Base-by-base conservation (phyloP, 2,797 vertebrate species). In the Sparidentex hasta region DNA sequence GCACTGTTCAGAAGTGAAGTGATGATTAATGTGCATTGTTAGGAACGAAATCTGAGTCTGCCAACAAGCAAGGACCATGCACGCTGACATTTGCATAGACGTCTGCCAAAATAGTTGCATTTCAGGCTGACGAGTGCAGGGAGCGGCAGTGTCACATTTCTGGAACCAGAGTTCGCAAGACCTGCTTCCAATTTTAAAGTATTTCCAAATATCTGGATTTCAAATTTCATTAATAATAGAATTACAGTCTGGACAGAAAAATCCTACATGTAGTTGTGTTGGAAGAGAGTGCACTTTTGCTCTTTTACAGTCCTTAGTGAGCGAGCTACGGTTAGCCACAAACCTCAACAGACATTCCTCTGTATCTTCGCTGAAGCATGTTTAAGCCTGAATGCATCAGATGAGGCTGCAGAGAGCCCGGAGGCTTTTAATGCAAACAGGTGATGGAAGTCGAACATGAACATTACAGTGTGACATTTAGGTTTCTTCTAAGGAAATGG, bases 311-410 rank as follows among this genome's bases (percentile, higher is more conserved):
- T 29, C 55, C 7, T 3, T 13, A 3, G 16, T 29, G 59, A 72
- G 25, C 18, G 59, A 72, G 25, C 18, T 43, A 47, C 52, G 71
- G 20, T 48, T 18, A 41, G 64, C 8, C 23, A n/a, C 20, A 76
- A 52, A 70, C 8, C 47, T 50, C 23, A 33, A 12, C 16, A 77
- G 25, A 71, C 64, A 82, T 76, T 75, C 78, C 61, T 59, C 46
- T 68, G 50, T 25, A 55, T 65, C 41, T 74, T 44, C 48, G 63
- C 65, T 54, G 58, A 43, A 64, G 79, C 88, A 78, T 80, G 88
- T 89, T 86, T 43, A 46, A 81, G 69, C 83, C 44, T 87, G 76
- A 83, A 47, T 62, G 9, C 58, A 74, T 41, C 63, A 71, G 71
- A 80, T 55, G 58, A 73, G 14, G 68, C 14, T 48, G 56, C 66